Percentiles rank a stretch among this genome's conserved stretches.
These are phyloP conservation scores for Crocallis elinguaria DNA, from an alignment of 2,888 invertebrate species.

Conservation along the genomic window DNA sequence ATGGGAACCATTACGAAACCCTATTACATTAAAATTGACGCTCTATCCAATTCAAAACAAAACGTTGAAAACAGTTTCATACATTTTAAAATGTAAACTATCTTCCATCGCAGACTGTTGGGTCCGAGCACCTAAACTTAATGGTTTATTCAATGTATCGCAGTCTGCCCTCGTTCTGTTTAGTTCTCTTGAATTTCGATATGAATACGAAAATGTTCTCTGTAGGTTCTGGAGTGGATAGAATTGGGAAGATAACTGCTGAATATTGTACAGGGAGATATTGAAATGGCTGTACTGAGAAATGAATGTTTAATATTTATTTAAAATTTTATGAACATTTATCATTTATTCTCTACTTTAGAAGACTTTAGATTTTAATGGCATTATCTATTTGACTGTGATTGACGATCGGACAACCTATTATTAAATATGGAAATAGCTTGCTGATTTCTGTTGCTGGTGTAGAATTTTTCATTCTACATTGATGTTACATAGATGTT, in stretches of 20 bases:
- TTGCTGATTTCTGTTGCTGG: no score
- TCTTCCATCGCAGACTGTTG: conserved; percentile 26
- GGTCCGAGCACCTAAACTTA: conserved; percentile 16
- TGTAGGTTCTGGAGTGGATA: background rate
- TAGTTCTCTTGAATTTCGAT: conserved; percentile 26
- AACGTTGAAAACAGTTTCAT: conserved; percentile 12
- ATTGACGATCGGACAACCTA: no score
- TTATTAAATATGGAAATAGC: no score
- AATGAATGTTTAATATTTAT: no score
- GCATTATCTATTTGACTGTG: no score
- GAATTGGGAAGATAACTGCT: background rate
- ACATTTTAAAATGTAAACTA: conserved; percentile 28
- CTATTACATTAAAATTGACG: background rate
- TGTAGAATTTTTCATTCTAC: no score
- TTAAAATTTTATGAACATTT: no score
- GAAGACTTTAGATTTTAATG: no score
- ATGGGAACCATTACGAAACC: background rate
- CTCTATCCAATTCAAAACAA: background rate
- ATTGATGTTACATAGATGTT: no score
- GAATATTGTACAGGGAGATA: no score
- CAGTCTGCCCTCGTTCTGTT: conserved; percentile 25
- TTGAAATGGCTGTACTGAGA: no score
- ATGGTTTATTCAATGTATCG: conserved; percentile 37
- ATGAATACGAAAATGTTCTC: conserved; percentile 13
- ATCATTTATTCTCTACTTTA: no score